phyloP scores from a whole-genome alignment of 2,797 vertebrate species.

The Danio kyathit region DNA sequence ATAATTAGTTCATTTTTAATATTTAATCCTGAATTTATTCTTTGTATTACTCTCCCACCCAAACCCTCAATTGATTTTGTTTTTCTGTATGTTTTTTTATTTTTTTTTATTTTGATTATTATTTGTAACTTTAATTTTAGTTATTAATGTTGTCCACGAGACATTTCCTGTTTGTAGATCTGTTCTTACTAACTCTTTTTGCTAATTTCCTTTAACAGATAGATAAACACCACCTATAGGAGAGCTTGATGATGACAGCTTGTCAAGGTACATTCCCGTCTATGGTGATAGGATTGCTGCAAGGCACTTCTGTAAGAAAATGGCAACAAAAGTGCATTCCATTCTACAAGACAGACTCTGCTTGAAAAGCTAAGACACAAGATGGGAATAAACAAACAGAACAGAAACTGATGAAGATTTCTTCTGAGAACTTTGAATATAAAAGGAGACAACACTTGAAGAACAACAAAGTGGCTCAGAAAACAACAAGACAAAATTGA shows the following conservation, averaged over 20 bases:
- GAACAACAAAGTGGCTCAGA: conserved; percentile 20
- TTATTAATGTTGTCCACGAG: too few relatives aligned
- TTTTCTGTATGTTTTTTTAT: too few relatives aligned
- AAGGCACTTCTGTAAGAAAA: not conserved
- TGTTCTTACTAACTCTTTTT: too few relatives aligned
- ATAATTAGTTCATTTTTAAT: too few relatives aligned
- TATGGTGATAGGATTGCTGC: conserved; percentile 9
- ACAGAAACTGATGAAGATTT: not conserved
- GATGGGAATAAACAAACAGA: not conserved
- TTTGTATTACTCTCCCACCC: too few relatives aligned
- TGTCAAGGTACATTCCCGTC: conserved; percentile 10
- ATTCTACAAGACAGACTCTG: not conserved
- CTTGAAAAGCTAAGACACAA: not conserved
- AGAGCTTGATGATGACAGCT: not conserved
- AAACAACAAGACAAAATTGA: conserved; percentile 53
- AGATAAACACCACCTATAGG: not conserved
- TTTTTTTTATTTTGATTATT: too few relatives aligned
- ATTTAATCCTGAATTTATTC: too few relatives aligned
- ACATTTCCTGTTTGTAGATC: too few relatives aligned
- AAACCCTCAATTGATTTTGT: too few relatives aligned
- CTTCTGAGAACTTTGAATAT: not conserved
- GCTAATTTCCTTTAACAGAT: not conserved
- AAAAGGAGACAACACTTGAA: not conserved
- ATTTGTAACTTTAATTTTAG: too few relatives aligned
- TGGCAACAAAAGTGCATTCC: not conserved